Base-by-base conservation (phyloP, 2,888 invertebrate species). In the Drosophila kokeensis region DNA sequence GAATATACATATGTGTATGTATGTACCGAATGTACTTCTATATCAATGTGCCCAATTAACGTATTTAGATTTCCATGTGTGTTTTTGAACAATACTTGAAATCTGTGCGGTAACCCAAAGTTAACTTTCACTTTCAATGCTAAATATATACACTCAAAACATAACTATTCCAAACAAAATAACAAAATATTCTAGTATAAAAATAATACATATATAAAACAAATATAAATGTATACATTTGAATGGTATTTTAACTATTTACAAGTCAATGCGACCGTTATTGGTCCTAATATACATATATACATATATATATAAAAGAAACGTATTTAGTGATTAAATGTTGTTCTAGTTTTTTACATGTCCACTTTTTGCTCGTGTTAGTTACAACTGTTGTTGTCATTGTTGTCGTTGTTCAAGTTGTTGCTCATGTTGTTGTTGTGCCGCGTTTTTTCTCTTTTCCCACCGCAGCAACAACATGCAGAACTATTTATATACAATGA, bases 41-140 rank as follows among this genome's bases (percentile, higher is more conserved):
- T 80, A 64, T 80, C 66, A 58, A 87, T 87, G 82, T 87, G 87
- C 85, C 85, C 82, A 72, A 77, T 61, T 65, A 67, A 75, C 67
- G 67, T 80, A 70, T 79, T 49, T 81, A 69, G 69, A 84, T 81
- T 83, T 83, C 64, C 73, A 73, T 71, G 70, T 73, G 75, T 77
- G 76, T 76, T 59, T 76, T 59, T 74, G 67, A 72, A 67, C 34
- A 34, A 55, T 55, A 67, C 68, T 76, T 29, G 62, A 76, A 74
- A 79, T 79, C 85, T 61, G 61, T 70, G 67, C 83, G 89, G 82
- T 63, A 89, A 91, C 79, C 82, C 76, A 88, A 89, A 91, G 91
- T 91, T 91, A 91, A 91, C 91, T 89, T 83, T 81, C 76, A 77
- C 84, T 87, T 75, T 81, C 70, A 73, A 79, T 61, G 67, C 63